These are phyloP conservation scores for Oplegnathus fasciatus DNA, from an alignment of 2,113 vertebrate genomes.

Conservation along the genomic window DNA sequence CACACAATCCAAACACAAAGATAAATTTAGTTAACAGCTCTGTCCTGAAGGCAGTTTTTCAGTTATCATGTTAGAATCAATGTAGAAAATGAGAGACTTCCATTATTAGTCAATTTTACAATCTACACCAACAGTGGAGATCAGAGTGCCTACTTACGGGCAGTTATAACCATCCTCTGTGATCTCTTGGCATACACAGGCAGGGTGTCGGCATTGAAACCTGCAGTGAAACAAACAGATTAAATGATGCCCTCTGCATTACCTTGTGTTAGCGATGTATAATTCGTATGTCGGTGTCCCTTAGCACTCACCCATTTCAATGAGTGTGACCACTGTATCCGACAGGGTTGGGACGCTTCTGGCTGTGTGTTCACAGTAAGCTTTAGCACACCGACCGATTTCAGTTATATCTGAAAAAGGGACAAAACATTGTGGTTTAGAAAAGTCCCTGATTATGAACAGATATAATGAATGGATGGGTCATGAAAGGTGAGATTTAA, in stretches of 20 bases:
- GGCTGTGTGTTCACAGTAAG: slow-evolving; percentile 97
- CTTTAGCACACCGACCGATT: slow-evolving; percentile 94
- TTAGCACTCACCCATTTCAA: slow-evolving; percentile 94
- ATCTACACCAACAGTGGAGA: neutral
- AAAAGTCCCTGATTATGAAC: neutral
- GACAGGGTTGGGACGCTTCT: slow-evolving; percentile 94
- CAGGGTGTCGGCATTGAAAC: slow-evolving; percentile 95
- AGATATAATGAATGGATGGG: too few relatives aligned
- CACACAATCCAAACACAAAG: too few relatives aligned
- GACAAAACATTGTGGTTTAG: neutral
- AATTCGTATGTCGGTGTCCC: neutral
- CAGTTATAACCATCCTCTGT: slow-evolving; percentile 99
- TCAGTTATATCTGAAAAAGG: slow-evolving; percentile 90
- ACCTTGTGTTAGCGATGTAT: neutral
- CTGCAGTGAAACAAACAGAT: slow-evolving; percentile 75
- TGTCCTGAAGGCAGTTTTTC: neutral
- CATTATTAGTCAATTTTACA: neutral
- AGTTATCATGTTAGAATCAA: neutral
- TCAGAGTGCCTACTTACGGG: slow-evolving; percentile 86
- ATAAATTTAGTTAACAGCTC: too few relatives aligned
- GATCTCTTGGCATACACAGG: slow-evolving; percentile 96
- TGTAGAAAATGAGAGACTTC: too few relatives aligned
- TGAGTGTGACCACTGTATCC: slow-evolving; percentile 92
- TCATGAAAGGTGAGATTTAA: too few relatives aligned
- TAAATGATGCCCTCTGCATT: neutral